Evolutionary conservation across 1,140 invertebrate species (phyloP), one percentile per base, ranked within the genome.

Genomic region (Panulirus ornatus): DNA sequence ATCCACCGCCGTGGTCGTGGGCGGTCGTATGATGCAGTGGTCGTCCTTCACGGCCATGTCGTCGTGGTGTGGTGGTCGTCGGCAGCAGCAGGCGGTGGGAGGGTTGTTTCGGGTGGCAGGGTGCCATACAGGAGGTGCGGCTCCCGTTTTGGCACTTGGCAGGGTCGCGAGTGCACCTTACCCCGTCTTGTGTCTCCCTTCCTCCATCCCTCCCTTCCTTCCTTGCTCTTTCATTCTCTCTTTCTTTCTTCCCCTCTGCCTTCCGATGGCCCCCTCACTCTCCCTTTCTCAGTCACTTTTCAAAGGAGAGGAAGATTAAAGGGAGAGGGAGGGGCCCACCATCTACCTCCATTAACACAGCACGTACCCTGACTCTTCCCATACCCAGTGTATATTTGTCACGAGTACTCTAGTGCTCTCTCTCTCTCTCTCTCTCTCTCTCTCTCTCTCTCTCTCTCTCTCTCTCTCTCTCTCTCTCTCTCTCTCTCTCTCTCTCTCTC

Each of bases 131-230:
- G 76, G n/a, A 54, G 76, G 76, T 51, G n/a, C 19, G 73, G 42
- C 22, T 30, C 76, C 34, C 34, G 19, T 79, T 79, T 79, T 79
- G 73, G 42, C 76, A 51, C 76, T 79, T 79, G 76, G 42, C 44
- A 79, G 16, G n/a, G 42, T n/a, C 42, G 16, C 51, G 22, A 36
- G 40, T 22, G 16, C 40, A 44, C 38, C 73, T 44, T 38, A 40
- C 16, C 44, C 73, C 36, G 8, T 19, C 73, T 76, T 38, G 14
- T 42, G 34, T 42, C 73, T 76, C 38, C 44, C 73, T 76, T 42
- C 34, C 40, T 44, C 40, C 34, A 5, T 38, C 40, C 44, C 73
- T 76, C 27, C n/a, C 73, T 42, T 42, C 44, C 34, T 76, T 38
- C 44, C 73, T 76, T 38, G 9, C 73, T 44, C 38, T 44, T 27